phyloP scores from a whole-genome alignment of 2,797 vertebrate species.

The Pangasius djambal region DNA sequence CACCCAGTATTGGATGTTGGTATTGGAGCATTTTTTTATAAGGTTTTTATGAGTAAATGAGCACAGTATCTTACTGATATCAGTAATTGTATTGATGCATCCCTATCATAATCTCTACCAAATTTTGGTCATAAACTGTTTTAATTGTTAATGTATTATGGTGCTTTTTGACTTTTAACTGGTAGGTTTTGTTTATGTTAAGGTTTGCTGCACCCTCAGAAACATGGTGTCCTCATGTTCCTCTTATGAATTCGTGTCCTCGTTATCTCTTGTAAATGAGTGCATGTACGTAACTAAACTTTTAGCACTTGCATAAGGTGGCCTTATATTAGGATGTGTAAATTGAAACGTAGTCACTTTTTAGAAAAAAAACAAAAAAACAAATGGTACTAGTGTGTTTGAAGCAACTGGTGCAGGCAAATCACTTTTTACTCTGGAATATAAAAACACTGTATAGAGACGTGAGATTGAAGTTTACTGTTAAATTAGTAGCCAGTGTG shows the following conservation, averaged over 20 bases:
- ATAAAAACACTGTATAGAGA: background rate
- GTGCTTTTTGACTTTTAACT: conserved; percentile 1
- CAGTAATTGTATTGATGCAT: background rate
- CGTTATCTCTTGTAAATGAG: background rate
- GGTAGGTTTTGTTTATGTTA: background rate
- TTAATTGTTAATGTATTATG: background rate
- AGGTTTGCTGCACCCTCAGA: background rate
- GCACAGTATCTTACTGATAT: background rate
- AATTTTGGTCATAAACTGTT: background rate
- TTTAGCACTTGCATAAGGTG: conserved; percentile 66
- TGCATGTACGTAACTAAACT: conserved; percentile 17
- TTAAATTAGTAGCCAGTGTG: conserved; percentile 29
- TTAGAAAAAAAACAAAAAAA: background rate
- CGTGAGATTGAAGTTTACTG: conserved; percentile 11
- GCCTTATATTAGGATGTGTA: conserved; percentile 62
- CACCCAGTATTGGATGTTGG: background rate
- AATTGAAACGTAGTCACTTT: background rate
- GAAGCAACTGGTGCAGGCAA: conserved; percentile 17
- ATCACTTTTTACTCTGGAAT: background rate
- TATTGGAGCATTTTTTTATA: background rate
- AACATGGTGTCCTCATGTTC: background rate
- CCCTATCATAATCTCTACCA: background rate
- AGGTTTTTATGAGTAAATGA: background rate
- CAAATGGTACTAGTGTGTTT: background rate
- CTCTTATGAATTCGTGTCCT: background rate